Conservation (phyloP, 2,888 invertebrate genomes). For the Drosophila gaucha region DNA sequence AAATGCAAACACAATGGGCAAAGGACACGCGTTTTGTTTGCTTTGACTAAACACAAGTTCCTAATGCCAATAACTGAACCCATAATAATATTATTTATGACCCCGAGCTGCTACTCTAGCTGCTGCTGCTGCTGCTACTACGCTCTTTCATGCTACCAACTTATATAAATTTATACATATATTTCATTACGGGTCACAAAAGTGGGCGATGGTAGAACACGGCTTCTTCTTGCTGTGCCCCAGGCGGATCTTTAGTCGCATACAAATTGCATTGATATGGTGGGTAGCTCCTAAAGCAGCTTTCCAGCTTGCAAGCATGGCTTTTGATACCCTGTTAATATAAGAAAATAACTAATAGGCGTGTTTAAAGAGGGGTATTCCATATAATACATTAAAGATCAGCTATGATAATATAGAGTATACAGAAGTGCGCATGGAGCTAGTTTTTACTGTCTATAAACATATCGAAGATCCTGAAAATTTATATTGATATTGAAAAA, state of each 20-base stretch:
- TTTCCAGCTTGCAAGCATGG: constrained; percentile 10
- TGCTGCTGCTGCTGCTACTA: constrained; percentile 4
- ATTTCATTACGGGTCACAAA: constrained; percentile 39
- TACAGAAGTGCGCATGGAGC: no score
- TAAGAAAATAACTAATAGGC: neutral
- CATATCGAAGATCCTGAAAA: no score
- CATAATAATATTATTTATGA: constrained; percentile 74
- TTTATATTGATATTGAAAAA: neutral
- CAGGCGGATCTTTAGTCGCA: constrained; percentile 29
- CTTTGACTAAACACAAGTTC: constrained; percentile 67
- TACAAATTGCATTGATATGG: constrained; percentile 57
- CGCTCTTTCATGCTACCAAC: constrained; percentile 18
- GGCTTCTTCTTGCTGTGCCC: constrained; percentile 23
- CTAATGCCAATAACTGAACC: constrained; percentile 64
- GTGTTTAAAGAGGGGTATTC: neutral
- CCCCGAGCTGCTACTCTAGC: constrained; percentile 30
- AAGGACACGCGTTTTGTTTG: constrained; percentile 51
- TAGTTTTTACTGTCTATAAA: no score
- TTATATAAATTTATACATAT: constrained; percentile 51
- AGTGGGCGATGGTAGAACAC: constrained; percentile 10
- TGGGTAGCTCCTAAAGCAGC: constrained; percentile 23
- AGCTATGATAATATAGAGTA: neutral
- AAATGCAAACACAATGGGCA: constrained; percentile 28
- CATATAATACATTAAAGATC: neutral
- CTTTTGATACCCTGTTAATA: constrained; percentile 1